A percentile compares a stretch with the other conserved stretches of the same genome.
These are phyloP conservation scores for Elachura formosa DNA, from an alignment of 2,113 vertebrate genomes.

Conservation along the genomic window DNA sequence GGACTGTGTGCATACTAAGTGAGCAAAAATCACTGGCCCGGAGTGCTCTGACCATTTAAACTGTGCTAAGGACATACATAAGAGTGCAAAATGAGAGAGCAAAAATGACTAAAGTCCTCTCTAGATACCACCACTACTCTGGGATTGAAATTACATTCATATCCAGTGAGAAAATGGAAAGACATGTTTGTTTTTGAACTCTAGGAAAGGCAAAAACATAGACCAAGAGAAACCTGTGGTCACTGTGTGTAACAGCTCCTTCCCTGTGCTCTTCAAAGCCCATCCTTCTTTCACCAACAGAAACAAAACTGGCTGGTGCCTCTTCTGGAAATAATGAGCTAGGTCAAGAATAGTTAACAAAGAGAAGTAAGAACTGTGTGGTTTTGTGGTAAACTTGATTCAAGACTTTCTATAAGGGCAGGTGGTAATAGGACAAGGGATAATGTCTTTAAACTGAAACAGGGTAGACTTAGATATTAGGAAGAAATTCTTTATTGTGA, in stretches of 20 bases:
- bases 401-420: neutral
- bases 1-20: accelerated
- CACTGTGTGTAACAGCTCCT: neutral
- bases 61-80: neutral
- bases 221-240: neutral
- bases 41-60: neutral
- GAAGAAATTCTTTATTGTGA: neutral
- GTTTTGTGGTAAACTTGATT: neutral
- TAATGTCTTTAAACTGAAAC: neutral
- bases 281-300: neutral
- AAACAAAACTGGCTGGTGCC: neutral
- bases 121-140: neutral
- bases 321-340: neutral
- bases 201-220: neutral
- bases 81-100: neutral
- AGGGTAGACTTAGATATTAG: neutral
- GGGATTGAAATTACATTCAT: neutral
- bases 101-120: neutral
- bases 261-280: neutral
- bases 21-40: accelerated
- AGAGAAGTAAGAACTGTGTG: neutral
- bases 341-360: neutral
- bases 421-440: neutral
- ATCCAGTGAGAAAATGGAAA: neutral
- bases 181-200: neutral